Conservation (phyloP, 1,140 invertebrate genomes). For the Cydia amplana region DNA sequence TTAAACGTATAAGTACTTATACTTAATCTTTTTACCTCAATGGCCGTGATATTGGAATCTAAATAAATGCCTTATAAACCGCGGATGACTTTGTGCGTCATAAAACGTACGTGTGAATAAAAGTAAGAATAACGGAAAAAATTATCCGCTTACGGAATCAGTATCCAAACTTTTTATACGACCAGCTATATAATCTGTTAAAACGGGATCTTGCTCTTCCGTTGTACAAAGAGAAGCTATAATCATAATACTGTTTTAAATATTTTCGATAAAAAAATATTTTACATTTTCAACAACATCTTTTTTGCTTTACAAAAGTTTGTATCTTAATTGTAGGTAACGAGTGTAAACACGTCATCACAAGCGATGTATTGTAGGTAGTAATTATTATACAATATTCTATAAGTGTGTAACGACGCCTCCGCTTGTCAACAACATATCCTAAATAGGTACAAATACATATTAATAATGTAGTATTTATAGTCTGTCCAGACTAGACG, state of each 20-base stretch:
- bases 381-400: too few species aligned
- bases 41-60: not conserved
- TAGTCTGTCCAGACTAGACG: too few species aligned
- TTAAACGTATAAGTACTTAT: too few species aligned
- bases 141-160: not conserved
- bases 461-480: too few species aligned
- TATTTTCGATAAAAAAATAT: not conserved
- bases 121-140: conserved; percentile 1
- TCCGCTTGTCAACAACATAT: too few species aligned
- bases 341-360: too few species aligned
- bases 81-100: not conserved
- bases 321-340: too few species aligned
- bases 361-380: too few species aligned
- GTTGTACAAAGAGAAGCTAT: not conserved
- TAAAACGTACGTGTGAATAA: conserved; percentile 14
- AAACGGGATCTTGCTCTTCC: conserved; percentile 1
- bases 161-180: conserved; percentile 2
- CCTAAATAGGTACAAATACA: too few species aligned
- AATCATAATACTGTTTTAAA: not conserved
- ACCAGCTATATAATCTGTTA: not conserved
- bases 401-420: too few species aligned
- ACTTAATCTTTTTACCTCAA: too few species aligned
- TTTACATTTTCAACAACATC: not conserved
- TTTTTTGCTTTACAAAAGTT: not conserved
- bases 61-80: not conserved